Base-by-base conservation (phyloP, 2,888 invertebrate species). In the Pogonocherus hispidulus region DNA sequence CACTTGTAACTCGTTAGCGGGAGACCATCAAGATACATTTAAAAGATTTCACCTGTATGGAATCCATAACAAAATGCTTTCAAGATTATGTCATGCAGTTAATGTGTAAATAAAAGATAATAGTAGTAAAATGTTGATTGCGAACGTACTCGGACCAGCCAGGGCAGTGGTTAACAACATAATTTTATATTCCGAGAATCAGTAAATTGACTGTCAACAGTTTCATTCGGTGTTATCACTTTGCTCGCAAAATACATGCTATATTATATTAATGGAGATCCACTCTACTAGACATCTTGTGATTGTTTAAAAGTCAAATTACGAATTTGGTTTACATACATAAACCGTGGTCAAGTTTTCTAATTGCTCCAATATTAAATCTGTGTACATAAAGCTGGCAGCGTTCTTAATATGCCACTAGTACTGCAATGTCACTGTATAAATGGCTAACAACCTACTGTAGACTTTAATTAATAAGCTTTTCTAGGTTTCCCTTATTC, bases 1-100 rank as follows among this genome's bases (percentile, higher is more conserved):
- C 63, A 63, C 55, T 63, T 63, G 62, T 62, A 62, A 35, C 63
- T 63, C 63, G 63, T 63, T 63, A 63, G 52, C 22, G 52, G 20
- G 22, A 60, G 51, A 35, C 22, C 37, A 49, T 62, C 54, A 18
- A 19, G 62, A 62, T 62, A 62, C 14, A 32, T 62, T 62, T 62
- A 37, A 63, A 44, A 54, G 54, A 63, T 63, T 63, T 54, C 55
- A 55, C 55, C 14, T 54, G 23, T 9, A 63, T 49, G 35, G 19
- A 62, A 62, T 35, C 44, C 62, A 20, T 62, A 62, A 49, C 49
- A 49, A 62, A 49, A 49, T 49, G 16, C 18, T 27, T 49, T 46
- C 23, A 27, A 19, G 62, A 62, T 62, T 62, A 62, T 62, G 62
- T 62, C 62, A 49, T 23, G 35, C 32, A 3, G n/a, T 16, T 20